Evolutionary conservation across 1,140 invertebrate species (phyloP).

Genomic region (Ceratosolen solmsi): DNA sequence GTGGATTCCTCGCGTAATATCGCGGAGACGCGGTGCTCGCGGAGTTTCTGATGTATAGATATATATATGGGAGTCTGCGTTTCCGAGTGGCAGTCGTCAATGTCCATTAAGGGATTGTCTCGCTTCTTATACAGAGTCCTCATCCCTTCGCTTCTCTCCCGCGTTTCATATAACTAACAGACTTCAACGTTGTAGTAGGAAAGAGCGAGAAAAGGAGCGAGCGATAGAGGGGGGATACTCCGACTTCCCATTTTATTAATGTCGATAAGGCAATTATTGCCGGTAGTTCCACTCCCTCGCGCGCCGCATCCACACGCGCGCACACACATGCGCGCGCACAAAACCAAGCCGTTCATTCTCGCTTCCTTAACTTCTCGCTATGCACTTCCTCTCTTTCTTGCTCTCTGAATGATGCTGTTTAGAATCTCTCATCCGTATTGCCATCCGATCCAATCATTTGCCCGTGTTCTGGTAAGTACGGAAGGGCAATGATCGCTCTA

Average conservation of each 20-base stretch:
- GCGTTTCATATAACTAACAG: constrained; percentile 3
- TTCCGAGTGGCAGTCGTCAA: constrained; percentile 51
- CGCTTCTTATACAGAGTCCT: constrained; percentile 48
- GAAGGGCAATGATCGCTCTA: not conserved
- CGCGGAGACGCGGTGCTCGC: not conserved
- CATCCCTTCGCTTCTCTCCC: constrained; percentile 9
- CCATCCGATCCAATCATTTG: not conserved
- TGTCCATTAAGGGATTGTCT: constrained; percentile 53
- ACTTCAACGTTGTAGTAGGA: not conserved
- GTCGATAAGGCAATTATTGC: constrained; percentile 71
- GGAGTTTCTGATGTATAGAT: not conserved
- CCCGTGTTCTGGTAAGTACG: not conserved
- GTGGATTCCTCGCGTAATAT: constrained; percentile 46
- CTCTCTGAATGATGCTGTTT: not conserved
- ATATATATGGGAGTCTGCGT: constrained; percentile 17
- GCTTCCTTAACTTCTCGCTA: not conserved
- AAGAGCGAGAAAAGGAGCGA: not conserved
- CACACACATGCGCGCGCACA: too few relatives aligned
- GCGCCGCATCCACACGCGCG: too few relatives aligned
- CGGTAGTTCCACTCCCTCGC: constrained; percentile 60
- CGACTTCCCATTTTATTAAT: constrained; percentile 68
- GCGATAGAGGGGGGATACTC: constrained; percentile 53
- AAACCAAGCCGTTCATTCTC: not conserved
- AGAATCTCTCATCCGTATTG: not conserved
- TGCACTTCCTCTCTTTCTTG: not conserved